Percentiles rank a stretch among this genome's conserved stretches.
Evolutionary conservation across 2,113 vertebrate species (phyloP).

Genomic region (Coryphaenoides rupestris): DNA sequence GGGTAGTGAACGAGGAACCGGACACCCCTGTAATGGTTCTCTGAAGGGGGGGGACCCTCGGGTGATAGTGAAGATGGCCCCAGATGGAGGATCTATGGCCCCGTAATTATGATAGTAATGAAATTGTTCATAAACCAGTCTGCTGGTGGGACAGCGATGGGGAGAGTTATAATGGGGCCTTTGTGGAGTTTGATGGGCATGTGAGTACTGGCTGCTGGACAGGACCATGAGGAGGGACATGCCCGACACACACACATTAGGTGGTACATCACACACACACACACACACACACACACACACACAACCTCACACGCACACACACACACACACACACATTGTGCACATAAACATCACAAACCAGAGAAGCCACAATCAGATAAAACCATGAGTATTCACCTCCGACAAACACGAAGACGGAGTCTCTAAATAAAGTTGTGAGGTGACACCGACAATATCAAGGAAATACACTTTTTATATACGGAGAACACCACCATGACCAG

Average conservation of each 20-base stretch:
- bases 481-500: not conserved
- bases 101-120: constrained; percentile 15
- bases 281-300: constrained; percentile 1
- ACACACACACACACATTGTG: not conserved
- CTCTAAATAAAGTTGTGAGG: not conserved
- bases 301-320: not conserved
- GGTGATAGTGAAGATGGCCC: constrained; percentile 49
- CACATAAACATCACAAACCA: not conserved
- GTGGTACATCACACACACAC: not conserved
- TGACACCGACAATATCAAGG: no score
- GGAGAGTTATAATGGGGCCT: not conserved
- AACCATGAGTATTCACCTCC: not conserved
- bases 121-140: constrained; percentile 26
- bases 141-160: constrained; percentile 13
- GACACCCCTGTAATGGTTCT: constrained; percentile 45
- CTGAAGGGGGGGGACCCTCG: constrained; percentile 37
- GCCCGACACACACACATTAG: constrained; percentile 28
- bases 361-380: not conserved
- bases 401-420: constrained; percentile 7
- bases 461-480: not conserved
- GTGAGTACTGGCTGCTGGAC: no score
- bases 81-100: constrained; percentile 25
- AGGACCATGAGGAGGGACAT: constrained; percentile 25
- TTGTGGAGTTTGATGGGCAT: not conserved
- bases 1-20: constrained; percentile 37